These are phyloP conservation scores for Protobothrops mucrosquamatus DNA, from an alignment of 2,113 vertebrate genomes.

Conservation along the genomic window DNA sequence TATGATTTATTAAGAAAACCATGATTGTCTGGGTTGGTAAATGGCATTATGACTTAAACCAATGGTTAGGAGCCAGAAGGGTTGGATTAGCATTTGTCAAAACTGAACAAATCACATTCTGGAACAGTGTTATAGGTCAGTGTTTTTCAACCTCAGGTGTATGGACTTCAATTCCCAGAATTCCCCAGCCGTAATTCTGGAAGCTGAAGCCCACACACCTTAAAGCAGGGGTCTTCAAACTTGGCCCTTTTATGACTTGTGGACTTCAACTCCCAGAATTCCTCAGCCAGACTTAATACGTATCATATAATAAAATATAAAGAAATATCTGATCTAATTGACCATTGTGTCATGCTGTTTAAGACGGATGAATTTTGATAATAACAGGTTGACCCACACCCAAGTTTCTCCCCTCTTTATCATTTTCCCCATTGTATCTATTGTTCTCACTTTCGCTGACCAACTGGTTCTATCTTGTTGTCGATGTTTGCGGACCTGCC, in stretches of 20 bases:
- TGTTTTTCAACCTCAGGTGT: neutral
- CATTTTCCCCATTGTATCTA: neutral
- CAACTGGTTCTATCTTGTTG: neutral
- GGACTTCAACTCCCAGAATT: no score
- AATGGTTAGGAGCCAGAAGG: neutral
- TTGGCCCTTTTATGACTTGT: no score
- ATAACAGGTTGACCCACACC: neutral
- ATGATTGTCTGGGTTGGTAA: neutral
- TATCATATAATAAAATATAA: neutral
- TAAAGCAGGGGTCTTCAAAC: no score
- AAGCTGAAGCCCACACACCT: no score
- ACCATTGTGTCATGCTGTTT: neutral
- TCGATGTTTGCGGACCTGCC: neutral
- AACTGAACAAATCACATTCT: neutral
- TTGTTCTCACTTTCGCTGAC: neutral
- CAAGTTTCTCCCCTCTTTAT: neutral
- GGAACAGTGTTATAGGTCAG: neutral
- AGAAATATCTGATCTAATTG: neutral
- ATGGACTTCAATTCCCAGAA: neutral
- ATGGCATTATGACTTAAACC: neutral
- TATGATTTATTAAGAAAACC: neutral
- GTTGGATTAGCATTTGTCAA: neutral
- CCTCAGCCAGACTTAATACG: no score
- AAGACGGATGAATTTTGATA: neutral
- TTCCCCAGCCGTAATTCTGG: neutral